These are phyloP conservation scores for Thecophora atra DNA, from an alignment of 2,888 invertebrate species.

Conservation along the genomic window DNA sequence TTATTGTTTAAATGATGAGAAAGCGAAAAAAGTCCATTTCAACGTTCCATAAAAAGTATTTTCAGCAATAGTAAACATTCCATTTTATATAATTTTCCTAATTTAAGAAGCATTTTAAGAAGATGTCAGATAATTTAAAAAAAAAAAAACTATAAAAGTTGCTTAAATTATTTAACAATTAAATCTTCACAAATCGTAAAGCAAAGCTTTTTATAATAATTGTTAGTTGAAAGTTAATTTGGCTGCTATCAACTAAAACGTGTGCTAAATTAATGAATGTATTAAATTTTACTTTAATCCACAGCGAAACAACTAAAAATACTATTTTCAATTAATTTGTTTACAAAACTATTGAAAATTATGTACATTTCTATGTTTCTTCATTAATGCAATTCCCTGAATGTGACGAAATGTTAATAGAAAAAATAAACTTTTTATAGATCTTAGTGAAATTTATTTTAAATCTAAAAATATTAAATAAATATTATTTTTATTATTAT, in stretches of 20 bases:
- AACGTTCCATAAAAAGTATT: slow-evolving; percentile 11
- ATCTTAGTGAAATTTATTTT: slow-evolving; percentile 32
- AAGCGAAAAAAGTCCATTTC: slow-evolving; percentile 13
- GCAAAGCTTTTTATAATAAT: slow-evolving; percentile 30
- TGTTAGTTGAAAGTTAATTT: slow-evolving; percentile 25
- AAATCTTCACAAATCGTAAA: background rate
- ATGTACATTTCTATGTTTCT: slow-evolving; percentile 17
- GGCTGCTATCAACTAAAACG: slow-evolving; percentile 22
- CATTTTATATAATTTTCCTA: background rate
- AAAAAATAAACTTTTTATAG: slow-evolving; percentile 25
- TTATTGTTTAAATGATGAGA: slow-evolving; percentile 24
- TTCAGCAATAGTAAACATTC: background rate
- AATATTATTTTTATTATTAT: no score
- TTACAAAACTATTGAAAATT: slow-evolving; percentile 22
- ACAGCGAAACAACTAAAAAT: background rate
- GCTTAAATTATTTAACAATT: no score
- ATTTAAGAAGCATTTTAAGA: no score
- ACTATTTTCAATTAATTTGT: slow-evolving; percentile 19
- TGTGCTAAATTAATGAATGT: no score
- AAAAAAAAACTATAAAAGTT: no score
- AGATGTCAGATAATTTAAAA: no score
- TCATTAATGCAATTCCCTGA: background rate
- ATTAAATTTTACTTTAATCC: no score
- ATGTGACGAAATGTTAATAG: slow-evolving; percentile 29
- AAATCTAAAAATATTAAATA: slow-evolving; percentile 22